Evolutionary conservation across 30 jellyfish, hydroid and myxozoan species (phyloP), one percentile per base, ranked within the genome.

Genomic region (Hydractinia echinata): DNA sequence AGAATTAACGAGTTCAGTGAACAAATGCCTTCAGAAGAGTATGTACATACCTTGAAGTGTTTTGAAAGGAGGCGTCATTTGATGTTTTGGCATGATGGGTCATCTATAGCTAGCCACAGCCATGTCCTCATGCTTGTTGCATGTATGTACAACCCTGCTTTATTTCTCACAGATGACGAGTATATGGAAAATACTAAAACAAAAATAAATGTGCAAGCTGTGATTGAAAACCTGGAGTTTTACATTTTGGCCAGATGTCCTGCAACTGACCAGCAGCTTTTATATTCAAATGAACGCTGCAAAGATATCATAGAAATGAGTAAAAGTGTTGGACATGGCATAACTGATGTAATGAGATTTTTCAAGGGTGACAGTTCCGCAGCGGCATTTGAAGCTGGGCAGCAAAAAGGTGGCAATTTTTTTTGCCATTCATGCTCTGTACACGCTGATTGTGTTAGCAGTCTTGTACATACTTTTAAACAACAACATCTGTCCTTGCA

Each of bases 171-270:
- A 72, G 81, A 72, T 72, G 81, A 72, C 52, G n/a, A 72, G 54
- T 72, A 72, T 72, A 21, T 72, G 44, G 4, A 50, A 72, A 30
- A 50, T 18, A 21, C 44, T 72, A 72, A 72, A 72, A 61, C 44
- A 61, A 56, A 50, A 72, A 61, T 50, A 21, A 72, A 72, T 50
- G 61, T 72, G 44, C 81, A 72, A 72, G 44, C 81, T 21, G 52
- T 72, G 16, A 61, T 72, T 19, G 81, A 72, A 72, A 72, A 72
- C 4, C 81, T 5, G 19, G 81, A 72, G 52, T 61, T 72, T 72
- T 72, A 72, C 9, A 19, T 72, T 16, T 72, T 72, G 81, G 81
- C 81, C 44, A 56, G 81, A 21, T 72, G 55, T 72, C 81, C 44
- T 21, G 44, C 81, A 21, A 21, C 81, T 50, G 81, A 72, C 52